phyloP scores from a whole-genome alignment of 2,797 vertebrate genomes.

The Gallirallus australis region DNA sequence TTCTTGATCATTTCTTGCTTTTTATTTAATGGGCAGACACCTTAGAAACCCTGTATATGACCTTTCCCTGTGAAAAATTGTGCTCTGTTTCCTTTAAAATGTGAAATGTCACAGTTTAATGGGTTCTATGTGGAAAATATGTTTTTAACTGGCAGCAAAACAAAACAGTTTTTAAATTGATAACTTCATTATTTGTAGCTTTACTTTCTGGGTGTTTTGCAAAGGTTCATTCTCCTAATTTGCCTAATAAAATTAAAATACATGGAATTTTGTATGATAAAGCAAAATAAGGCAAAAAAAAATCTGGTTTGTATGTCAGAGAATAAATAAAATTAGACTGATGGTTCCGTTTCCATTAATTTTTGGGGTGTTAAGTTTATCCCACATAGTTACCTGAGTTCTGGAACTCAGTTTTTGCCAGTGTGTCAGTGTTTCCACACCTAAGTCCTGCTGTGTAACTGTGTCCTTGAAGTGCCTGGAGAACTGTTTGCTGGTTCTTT shows the following conservation, averaged over 20 bases:
- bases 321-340: not conserved
- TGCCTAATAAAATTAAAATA: not conserved
- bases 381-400: not conserved
- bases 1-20: not conserved
- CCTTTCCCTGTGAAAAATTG: not conserved
- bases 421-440: not conserved
- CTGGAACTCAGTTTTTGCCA: not conserved
- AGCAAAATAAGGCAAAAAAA: not conserved
- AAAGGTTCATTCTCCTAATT: not conserved
- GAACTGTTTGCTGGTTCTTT: not conserved
- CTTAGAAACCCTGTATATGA: slow-evolving; percentile 43
- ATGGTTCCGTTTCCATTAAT: not conserved
- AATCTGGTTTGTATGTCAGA: not conserved
- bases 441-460: not conserved
- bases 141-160: not conserved
- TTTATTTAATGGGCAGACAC: slow-evolving; percentile 24
- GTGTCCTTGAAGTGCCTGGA: not conserved
- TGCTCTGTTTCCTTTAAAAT: not conserved
- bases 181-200: not conserved
- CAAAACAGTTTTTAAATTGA: not conserved
- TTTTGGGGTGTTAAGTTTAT: not conserved
- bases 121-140: not conserved
- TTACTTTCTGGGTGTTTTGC: not conserved
- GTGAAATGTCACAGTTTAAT: not conserved
- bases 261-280: not conserved